Conservation (phyloP, 2,113 vertebrate genomes). For the Ceratotherium simum region DNA sequence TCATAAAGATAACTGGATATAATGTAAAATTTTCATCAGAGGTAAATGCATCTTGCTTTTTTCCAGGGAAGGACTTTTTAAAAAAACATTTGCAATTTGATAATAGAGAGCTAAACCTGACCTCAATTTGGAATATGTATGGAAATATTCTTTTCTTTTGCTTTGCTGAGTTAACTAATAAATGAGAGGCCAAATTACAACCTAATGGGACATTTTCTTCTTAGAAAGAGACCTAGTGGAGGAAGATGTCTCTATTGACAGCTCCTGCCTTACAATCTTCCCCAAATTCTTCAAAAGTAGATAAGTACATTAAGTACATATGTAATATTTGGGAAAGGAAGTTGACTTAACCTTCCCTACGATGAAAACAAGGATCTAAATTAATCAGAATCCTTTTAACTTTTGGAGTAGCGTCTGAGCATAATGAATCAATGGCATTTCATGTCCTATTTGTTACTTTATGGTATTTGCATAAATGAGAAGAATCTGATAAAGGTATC, state of each 20-base stretch:
- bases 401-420: background rate
- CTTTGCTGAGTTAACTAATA: background rate
- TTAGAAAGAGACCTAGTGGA: background rate
- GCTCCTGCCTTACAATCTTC: background rate
- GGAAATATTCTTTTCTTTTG: background rate
- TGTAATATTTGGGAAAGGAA: background rate
- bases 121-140: background rate
- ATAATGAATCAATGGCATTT: background rate
- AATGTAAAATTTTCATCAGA: background rate
- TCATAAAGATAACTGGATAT: background rate
- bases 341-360: background rate
- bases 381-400: background rate
- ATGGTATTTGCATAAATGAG: background rate
- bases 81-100: background rate
- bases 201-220: background rate
- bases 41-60: background rate
- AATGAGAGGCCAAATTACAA: background rate
- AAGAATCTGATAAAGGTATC: background rate
- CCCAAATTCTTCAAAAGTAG: background rate
- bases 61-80: background rate
- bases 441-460: background rate
- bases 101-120: background rate
- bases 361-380: slow-evolving; percentile 1
- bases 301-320: background rate
- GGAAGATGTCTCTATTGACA: background rate